These are phyloP conservation scores for Gulo gulo DNA, from an alignment of 2,113 vertebrate species.

Conservation along the genomic window DNA sequence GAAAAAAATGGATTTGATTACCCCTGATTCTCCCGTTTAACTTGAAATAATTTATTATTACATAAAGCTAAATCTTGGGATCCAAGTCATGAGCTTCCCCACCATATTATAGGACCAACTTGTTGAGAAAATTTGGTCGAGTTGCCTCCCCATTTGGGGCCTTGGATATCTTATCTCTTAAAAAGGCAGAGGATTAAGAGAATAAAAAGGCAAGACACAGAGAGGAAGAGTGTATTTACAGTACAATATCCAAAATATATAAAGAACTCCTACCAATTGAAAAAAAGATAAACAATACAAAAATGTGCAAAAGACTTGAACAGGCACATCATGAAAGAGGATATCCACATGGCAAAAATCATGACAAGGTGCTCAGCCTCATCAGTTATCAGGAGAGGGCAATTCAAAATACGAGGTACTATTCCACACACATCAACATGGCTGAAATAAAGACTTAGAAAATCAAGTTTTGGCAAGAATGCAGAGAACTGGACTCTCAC, in stretches of 20 bases:
- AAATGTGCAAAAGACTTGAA: neutral
- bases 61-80: neutral
- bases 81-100: neutral
- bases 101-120: neutral
- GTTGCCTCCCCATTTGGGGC: neutral
- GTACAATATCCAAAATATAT: neutral
- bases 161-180: neutral
- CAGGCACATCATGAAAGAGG: neutral
- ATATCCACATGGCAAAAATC: neutral
- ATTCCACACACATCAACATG: neutral
- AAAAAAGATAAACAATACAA: neutral
- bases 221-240: neutral
- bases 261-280: neutral
- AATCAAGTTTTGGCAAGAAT: neutral
- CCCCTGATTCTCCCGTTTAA: neutral
- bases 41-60: neutral
- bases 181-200: neutral
- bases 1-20: neutral
- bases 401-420: neutral
- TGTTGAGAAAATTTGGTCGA: neutral
- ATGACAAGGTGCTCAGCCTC: neutral
- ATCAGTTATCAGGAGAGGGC: neutral
- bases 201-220: neutral
- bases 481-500: neutral
- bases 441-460: neutral